Conservation (phyloP, 2,888 invertebrate species). For the Thecophora atra region DNA sequence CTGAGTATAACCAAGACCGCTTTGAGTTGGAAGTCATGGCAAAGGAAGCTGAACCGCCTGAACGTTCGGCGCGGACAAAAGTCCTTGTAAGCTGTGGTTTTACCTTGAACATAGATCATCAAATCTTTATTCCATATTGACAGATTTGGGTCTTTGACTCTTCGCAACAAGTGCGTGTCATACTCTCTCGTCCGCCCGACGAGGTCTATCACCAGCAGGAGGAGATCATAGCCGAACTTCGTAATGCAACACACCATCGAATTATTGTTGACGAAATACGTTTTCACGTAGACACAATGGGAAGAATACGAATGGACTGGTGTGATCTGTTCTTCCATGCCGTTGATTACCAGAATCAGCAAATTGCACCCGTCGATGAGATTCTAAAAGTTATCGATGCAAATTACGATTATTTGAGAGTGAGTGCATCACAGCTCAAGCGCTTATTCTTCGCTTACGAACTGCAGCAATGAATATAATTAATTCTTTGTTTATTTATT, state of each 20-base stretch:
- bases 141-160: conserved; percentile 92
- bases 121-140: conserved; percentile 12
- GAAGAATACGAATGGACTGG: conserved; percentile 70
- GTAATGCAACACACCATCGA: conserved; percentile 78
- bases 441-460: background rate
- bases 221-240: conserved; percentile 77
- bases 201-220: conserved; percentile 77
- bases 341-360: conserved; percentile 77
- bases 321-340: conserved; percentile 87
- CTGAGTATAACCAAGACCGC: conserved; percentile 88
- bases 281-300: conserved; percentile 74
- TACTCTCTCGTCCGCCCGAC: conserved; percentile 82
- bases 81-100: conserved; percentile 75
- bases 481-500: background rate
- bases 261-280: conserved; percentile 83
- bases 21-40: conserved; percentile 87
- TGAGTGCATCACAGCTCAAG: conserved; percentile 39
- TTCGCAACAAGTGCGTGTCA: conserved; percentile 83
- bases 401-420: conserved; percentile 85
- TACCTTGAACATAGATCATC: conserved; percentile 3
- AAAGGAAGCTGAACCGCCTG: conserved; percentile 81
- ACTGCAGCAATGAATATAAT: background rate
- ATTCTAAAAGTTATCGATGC: conserved; percentile 84
- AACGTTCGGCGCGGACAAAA: conserved; percentile 78
- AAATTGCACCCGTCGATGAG: conserved; percentile 80